phyloP scores from a whole-genome alignment of 2,888 invertebrate genomes.

The Zonitis immaculata region DNA sequence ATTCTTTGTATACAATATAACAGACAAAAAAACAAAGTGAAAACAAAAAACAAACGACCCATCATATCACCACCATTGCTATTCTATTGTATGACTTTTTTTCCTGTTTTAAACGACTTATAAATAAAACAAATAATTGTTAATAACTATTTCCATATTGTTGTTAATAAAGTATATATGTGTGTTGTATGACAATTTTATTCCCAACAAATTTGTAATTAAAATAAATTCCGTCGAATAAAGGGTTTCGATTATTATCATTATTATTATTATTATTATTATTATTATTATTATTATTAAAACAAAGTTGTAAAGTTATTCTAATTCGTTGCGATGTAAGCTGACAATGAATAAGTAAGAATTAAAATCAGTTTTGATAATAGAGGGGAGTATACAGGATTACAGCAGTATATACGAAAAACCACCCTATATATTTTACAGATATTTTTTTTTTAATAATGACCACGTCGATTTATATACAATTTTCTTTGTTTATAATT shows the following conservation, averaged over 20 bases:
- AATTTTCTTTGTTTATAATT: slow-evolving; percentile 28
- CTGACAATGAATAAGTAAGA: slow-evolving; percentile 43
- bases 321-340: slow-evolving; percentile 41
- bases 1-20: neutral
- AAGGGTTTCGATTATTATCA: too few relatives aligned
- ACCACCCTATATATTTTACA: slow-evolving; percentile 15
- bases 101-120: too few relatives aligned
- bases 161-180: too few relatives aligned
- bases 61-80: slow-evolving; percentile 26
- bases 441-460: too few relatives aligned
- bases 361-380: slow-evolving; percentile 42
- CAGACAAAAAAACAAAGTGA: too few relatives aligned
- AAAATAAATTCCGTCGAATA: too few relatives aligned
- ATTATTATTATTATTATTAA: too few relatives aligned
- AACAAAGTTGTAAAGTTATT: slow-evolving; percentile 31
- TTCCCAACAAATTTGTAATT: too few relatives aligned
- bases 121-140: neutral
- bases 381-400: slow-evolving; percentile 22
- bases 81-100: slow-evolving; percentile 16
- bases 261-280: too few relatives aligned
- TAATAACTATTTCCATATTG: neutral
- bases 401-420: slow-evolving; percentile 13
- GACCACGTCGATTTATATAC: too few relatives aligned
- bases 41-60: slow-evolving; percentile 19
- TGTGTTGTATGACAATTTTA: too few relatives aligned